Base-by-base conservation (phyloP, 2,113 vertebrate genomes). In the Ursus arctos region DNA sequence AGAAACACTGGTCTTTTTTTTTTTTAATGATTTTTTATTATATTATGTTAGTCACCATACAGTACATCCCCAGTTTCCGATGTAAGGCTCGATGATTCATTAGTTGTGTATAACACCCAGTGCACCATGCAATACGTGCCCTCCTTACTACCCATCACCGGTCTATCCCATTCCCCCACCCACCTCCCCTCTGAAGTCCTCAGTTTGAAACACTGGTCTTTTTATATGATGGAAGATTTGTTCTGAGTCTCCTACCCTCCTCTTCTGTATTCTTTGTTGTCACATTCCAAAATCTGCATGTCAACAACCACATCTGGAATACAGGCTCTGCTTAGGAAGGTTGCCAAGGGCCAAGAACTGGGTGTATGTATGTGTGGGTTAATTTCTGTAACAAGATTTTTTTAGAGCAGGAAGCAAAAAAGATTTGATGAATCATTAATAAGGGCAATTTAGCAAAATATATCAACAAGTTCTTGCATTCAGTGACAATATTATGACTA, bases 381-480 rank as follows among this genome's bases (percentile, higher is more conserved):
- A 81, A 88, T 96, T 77, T 87, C 40, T 57, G 26, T 47, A 84
- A 43, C 22, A 15, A 80, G 74, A 53, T 36, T 36, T 65, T 77
- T 94, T 94, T 24, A 89, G 28, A 74, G 77, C 92, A 85, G 71
- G 71, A 97, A 96, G 74, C 49, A 95, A 96, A 96, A 81, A 51
- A 94, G 53, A 95, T 89, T 57, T 72, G 36, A 92, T 97, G 83
- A 94, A 94, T 96, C 95, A 97, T 94, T 98, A 93, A 79, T 96
- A 95, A 96, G 57, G 36, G 89, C 86, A 95, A 95, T 88, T 98
- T 93, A 97, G 79, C 89, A 98, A 98, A 97, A 97, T 92, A 87
- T 7, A 96, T 96, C 96, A 95, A 95, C 93, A 95, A 95, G 51
- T 90, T 71, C 53, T 92, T 88, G n/a, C 91, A 91, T 92, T 92